Conservation (phyloP, 2,797 vertebrate species). For the Danio jaintianensis region DNA sequence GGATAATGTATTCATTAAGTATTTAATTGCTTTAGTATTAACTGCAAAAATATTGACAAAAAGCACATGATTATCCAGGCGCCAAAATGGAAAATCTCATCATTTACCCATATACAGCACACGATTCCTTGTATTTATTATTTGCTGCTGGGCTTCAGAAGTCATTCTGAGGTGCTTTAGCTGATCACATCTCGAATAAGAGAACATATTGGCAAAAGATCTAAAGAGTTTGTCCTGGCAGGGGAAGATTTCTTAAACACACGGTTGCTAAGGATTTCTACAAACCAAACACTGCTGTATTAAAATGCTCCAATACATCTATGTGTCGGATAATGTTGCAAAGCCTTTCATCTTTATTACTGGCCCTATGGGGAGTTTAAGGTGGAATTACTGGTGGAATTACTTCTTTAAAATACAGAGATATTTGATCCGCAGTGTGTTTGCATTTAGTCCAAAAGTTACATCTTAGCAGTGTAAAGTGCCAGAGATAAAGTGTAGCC, state of each 20-base stretch:
- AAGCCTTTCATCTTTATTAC: constrained; percentile 74
- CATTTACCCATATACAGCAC: background rate
- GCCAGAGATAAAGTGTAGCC: constrained; percentile 64
- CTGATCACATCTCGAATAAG: constrained; percentile 42
- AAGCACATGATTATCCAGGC: too few species aligned
- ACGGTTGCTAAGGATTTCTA: constrained; percentile 69
- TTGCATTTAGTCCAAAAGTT: constrained; percentile 61
- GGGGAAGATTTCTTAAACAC: constrained; percentile 65
- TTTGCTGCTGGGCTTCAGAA: constrained; percentile 42
- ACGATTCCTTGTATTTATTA: constrained; percentile 58
- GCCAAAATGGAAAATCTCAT: too few species aligned
- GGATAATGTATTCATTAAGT: too few species aligned
- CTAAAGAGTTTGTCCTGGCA: constrained; percentile 61
- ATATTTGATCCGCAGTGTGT: constrained; percentile 74
- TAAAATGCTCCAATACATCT: constrained; percentile 59
- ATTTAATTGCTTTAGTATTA: too few species aligned
- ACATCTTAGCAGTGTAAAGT: constrained; percentile 64
- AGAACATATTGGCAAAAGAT: constrained; percentile 67
- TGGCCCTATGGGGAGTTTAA: constrained; percentile 65
- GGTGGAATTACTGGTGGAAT: constrained; percentile 72
- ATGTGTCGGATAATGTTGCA: constrained; percentile 66
- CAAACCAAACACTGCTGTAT: constrained; percentile 57
- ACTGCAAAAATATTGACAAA: too few species aligned
- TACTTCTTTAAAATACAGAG: constrained; percentile 75
- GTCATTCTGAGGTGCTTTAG: constrained; percentile 8